Base-by-base conservation (phyloP, 2,113 vertebrate genomes). In the Percina caprodes region DNA sequence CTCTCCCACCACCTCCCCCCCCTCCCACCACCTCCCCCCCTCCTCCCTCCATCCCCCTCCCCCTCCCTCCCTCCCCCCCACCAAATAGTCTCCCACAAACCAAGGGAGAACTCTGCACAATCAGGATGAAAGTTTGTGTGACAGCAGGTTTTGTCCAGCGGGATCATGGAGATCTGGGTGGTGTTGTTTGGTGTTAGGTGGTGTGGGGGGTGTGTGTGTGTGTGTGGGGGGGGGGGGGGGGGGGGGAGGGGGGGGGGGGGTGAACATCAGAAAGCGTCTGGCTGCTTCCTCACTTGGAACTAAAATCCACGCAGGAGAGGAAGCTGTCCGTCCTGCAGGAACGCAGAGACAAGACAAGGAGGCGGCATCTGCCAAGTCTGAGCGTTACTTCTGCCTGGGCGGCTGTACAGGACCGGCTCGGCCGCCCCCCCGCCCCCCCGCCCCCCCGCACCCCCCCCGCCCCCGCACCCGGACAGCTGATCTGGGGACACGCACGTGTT, bases 311-410 rank as follows among this genome's bases (percentile, higher is more conserved):
- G 74, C 87, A 85, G 85, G 86, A 88, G 51, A 18, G 61, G 63
- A 70, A 68, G 76, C 90, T 71, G 55, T 76, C 67, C 76, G 69
- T 90, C 92, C 88, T 83, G 72, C 77, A 92, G 91, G 90, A 93
- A 56, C 35, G n/a, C 46, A 74, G 39, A 39, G 2, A 39, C 39
- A 76, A 77, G 91, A 93, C 84, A 89, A 83, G 90, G 69, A 85
- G 15, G 84, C 4, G 74, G 77, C 85, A 68, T 73, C 89, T 95
- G 94, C 94, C 92, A 94, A 91, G 87, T 88, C 87, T 75, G 62
- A 19, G 55, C n/a, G 88, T 93, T 93, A 93, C 79, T 94, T 94
- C 94, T 89, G 91, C 87, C 86, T 78, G 66, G 59, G 7, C 16
- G 82, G 51, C 59, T 76, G 84, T 85, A 92, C 92, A 92, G 87